These are phyloP conservation scores for Tragelaphus strepsiceros DNA, from an alignment of 2,113 vertebrate species.

Conservation along the genomic window DNA sequence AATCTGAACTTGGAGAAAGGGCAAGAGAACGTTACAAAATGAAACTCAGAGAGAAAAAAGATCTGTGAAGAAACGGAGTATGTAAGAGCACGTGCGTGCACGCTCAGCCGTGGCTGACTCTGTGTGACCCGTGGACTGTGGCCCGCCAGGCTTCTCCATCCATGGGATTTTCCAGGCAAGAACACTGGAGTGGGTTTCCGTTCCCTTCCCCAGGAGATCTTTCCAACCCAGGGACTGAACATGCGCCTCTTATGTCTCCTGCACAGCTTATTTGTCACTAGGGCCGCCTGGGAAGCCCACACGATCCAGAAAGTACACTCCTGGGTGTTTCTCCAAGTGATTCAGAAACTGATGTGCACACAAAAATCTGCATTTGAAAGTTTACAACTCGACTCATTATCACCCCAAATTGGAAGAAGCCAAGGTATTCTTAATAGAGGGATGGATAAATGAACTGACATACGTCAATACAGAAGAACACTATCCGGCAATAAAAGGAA, in stretches of 20 bases:
- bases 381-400: neutral
- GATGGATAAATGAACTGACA: neutral
- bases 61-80: neutral
- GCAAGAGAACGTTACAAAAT: neutral
- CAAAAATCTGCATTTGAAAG: neutral
- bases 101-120: neutral
- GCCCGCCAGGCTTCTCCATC: neutral
- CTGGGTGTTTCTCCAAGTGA: neutral
- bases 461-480: fast-evolving
- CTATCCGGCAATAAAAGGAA: neutral
- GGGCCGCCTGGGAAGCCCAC: neutral
- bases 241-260: fast-evolving
- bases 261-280: neutral
- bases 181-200: neutral
- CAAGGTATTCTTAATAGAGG: neutral
- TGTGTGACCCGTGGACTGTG: fast-evolving
- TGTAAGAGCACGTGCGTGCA: fast-evolving
- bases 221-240: neutral
- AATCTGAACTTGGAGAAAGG: neutral
- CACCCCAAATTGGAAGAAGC: neutral
- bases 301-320: neutral
- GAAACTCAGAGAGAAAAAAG: neutral
- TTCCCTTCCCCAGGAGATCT: neutral
- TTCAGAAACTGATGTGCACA: neutral
- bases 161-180: neutral